phyloP scores from a whole-genome alignment of 2,888 invertebrate species.

The Fabriciana adippe region DNA sequence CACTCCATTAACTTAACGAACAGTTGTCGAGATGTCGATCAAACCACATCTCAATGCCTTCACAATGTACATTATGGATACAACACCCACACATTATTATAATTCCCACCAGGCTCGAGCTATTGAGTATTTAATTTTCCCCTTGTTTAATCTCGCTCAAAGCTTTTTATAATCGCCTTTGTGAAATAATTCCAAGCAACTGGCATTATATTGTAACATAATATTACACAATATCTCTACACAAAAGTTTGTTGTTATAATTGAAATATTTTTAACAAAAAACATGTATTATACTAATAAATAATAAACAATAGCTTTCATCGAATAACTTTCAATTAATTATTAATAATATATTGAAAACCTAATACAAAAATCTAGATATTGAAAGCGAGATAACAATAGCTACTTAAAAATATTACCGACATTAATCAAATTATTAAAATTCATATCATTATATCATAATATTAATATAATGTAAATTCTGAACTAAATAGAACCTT shows the following conservation, averaged over 20 bases:
- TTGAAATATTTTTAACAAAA: slow-evolving; percentile 17
- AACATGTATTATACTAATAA: not conserved
- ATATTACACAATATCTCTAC: slow-evolving; percentile 27
- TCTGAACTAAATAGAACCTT: slow-evolving; percentile 38
- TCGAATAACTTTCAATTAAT: slow-evolving; percentile 1
- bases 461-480: slow-evolving; percentile 2
- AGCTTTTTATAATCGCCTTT: slow-evolving; percentile 37
- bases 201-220: slow-evolving; percentile 33
- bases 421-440: not conserved
- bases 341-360: slow-evolving; percentile 7
- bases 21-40: slow-evolving; percentile 81
- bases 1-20: slow-evolving; percentile 80
- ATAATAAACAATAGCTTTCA: slow-evolving; percentile 8
- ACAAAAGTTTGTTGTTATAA: slow-evolving; percentile 14
- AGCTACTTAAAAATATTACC: too few relatives aligned
- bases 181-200: slow-evolving; percentile 31
- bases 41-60: slow-evolving; percentile 73
- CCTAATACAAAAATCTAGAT: slow-evolving; percentile 1
- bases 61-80: slow-evolving; percentile 68
- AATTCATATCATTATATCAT: not conserved
- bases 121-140: slow-evolving; percentile 52
- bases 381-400: not conserved
- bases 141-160: slow-evolving; percentile 44
- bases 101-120: slow-evolving; percentile 56
- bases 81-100: slow-evolving; percentile 71